Conservation (phyloP, 2,888 invertebrate species). For the Aphodius sticticus region DNA sequence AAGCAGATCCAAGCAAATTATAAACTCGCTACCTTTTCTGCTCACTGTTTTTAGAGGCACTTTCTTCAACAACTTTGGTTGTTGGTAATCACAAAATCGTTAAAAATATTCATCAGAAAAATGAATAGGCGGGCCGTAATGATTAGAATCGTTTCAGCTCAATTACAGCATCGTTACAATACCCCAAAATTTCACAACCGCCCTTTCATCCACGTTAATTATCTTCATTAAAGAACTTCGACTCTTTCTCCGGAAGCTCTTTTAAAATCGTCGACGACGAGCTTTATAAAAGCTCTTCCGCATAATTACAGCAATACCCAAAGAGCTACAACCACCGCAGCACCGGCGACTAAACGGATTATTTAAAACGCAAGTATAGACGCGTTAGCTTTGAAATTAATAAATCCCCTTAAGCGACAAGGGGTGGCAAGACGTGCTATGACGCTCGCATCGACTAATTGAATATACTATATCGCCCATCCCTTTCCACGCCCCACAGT, state of each 20-base stretch:
- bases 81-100: no score
- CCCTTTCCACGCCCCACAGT: not conserved
- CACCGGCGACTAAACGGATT: not conserved
- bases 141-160: not conserved
- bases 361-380: not conserved
- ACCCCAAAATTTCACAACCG: not conserved
- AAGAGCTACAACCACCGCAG: not conserved
- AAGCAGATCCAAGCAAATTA: no score
- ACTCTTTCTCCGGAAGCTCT: slow-evolving; percentile 4
- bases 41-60: no score
- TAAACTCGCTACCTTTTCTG: no score
- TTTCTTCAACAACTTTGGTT: no score
- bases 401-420: slow-evolving; percentile 4
- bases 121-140: not conserved
- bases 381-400: slow-evolving; percentile 4
- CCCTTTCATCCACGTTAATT: not conserved
- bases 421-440: not conserved
- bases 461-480: not conserved
- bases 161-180: not conserved
- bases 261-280: not conserved
- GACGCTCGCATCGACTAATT: not conserved
- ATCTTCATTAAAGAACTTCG: not conserved
- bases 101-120: not conserved
- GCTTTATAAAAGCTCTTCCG: not conserved
- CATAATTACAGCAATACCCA: not conserved